These are phyloP conservation scores for Catocala sponsa DNA, from an alignment of 2,888 invertebrate species.

Conservation along the genomic window DNA sequence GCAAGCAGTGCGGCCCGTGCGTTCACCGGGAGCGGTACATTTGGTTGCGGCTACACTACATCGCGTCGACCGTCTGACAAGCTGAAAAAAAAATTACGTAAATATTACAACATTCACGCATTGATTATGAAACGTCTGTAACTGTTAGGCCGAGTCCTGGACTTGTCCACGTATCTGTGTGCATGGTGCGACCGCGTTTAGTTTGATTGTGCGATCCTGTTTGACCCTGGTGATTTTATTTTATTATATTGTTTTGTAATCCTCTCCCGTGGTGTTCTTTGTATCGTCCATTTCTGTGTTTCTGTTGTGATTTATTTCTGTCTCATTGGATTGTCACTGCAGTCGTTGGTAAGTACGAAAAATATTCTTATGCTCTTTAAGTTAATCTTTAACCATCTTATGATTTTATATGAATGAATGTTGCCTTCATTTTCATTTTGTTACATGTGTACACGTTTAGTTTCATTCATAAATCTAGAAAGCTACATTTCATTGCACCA, in stretches of 20 bases:
- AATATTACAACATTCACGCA: constrained; percentile 85
- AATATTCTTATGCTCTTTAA: constrained; percentile 21
- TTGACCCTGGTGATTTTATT: constrained; percentile 83
- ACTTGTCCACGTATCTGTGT: constrained; percentile 57
- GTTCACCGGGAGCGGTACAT: constrained; percentile 78
- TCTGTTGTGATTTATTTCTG: constrained; percentile 77
- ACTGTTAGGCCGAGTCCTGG: constrained; percentile 58
- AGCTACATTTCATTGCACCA: not conserved
- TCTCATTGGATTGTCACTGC: constrained; percentile 81
- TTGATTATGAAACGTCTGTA: constrained; percentile 80
- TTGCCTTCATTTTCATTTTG: not conserved
- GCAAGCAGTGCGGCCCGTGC: constrained; percentile 87
- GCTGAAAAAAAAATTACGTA: constrained; percentile 86
- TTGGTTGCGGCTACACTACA: constrained; percentile 57
- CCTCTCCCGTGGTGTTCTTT: constrained; percentile 73
- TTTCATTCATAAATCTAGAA: not conserved
- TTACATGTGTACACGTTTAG: not conserved
- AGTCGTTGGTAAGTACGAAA: constrained; percentile 72
- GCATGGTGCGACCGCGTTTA: constrained; percentile 64
- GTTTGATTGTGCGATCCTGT: constrained; percentile 77
- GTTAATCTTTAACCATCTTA: constrained; percentile 8
- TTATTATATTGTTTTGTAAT: constrained; percentile 77
- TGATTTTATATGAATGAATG: constrained; percentile 8
- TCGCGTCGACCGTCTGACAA: constrained; percentile 75
- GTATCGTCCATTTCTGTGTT: constrained; percentile 72